A percentile compares a stretch with the other conserved stretches of the same genome.
phyloP scores from a whole-genome alignment of 2,888 invertebrate species.

The Dione vanillae region DNA sequence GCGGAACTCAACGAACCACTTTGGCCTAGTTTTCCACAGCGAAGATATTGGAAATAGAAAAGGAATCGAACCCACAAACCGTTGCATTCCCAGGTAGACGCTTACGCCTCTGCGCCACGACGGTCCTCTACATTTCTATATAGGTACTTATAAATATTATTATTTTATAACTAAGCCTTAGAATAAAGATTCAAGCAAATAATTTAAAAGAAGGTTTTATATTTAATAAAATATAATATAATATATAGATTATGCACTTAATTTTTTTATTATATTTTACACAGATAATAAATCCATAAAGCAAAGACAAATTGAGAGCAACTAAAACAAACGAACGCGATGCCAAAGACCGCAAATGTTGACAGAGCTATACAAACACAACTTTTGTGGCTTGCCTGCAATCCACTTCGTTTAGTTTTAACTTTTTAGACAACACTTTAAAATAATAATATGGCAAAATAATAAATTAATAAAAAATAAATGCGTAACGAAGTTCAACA shows the following conservation, averaged over 20 bases:
- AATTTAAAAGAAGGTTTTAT: too few species aligned
- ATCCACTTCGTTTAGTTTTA: constrained; percentile 34
- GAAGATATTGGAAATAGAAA: too few species aligned
- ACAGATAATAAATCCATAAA: constrained; percentile 32
- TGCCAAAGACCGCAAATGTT: constrained; percentile 48
- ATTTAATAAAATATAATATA: too few species aligned
- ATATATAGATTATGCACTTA: not conserved
- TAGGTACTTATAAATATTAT: too few species aligned
- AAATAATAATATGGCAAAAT: not conserved
- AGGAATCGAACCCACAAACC: too few species aligned
- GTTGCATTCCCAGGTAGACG: too few species aligned
- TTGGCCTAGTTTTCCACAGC: too few species aligned
- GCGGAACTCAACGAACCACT: too few species aligned
- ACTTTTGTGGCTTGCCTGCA: constrained; percentile 39
- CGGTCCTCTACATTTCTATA: too few species aligned
- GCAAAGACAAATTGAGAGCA: constrained; percentile 36
- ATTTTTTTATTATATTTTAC: constrained; percentile 15
- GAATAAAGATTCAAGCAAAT: too few species aligned
- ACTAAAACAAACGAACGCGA: constrained; percentile 37
- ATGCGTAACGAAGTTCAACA: not conserved
- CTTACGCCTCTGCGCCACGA: too few species aligned
- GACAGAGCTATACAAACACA: constrained; percentile 47
- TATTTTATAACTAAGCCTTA: too few species aligned
- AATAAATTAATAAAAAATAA: not conserved
- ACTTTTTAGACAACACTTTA: constrained; percentile 1